Base-by-base conservation (phyloP, 2,888 invertebrate species). In the Leucozona laternaria region DNA sequence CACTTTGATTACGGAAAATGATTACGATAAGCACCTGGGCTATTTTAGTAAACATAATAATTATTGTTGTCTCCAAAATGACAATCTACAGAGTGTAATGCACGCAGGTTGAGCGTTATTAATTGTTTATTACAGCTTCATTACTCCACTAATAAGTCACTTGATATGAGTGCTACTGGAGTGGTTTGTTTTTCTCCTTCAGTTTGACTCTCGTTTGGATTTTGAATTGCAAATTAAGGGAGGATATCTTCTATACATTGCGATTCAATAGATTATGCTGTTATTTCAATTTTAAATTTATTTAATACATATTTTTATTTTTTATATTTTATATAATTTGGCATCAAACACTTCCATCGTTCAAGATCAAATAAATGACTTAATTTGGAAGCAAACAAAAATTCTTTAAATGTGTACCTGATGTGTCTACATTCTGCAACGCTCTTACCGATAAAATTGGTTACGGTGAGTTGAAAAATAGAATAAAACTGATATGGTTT, bases 121-220 rank as follows among this genome's bases (percentile, higher is more conserved):
- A 85, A 85, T 85, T 85, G 85, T 85, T 85, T 81, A 78, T 81
- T 78, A 85, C 77, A 77, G 77, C 60, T 85, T 81, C 73, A 73
- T 81, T 81, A 85, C 72, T 73, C 11, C 57, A 78, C 60, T 80
- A 81, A 85, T 85, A 80, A 85, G 80, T 55, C 77, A 68, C 13
- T 73, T 40, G 83, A 83, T 79, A 79, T 70, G 70, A 70, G 34
- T 45, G 28, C 53, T 15, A 48, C 45, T 83, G 60, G 60, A 83
- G 82, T 83, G 79, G 79, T 83, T 83, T 83, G 82, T 83, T 83
- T 79, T 83, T 70, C 64, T 53, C 66, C 68, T 31, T 20, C 15
- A 31, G 8, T 37, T 58, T 15, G 31, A 31, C n/a, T 50, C 34
- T 28, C 1, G 73, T 37, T 37, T n/a, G 58, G 17, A 68, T 79